phyloP scores from a whole-genome alignment of 2,113 vertebrate species.

The Lates calcarifer region DNA sequence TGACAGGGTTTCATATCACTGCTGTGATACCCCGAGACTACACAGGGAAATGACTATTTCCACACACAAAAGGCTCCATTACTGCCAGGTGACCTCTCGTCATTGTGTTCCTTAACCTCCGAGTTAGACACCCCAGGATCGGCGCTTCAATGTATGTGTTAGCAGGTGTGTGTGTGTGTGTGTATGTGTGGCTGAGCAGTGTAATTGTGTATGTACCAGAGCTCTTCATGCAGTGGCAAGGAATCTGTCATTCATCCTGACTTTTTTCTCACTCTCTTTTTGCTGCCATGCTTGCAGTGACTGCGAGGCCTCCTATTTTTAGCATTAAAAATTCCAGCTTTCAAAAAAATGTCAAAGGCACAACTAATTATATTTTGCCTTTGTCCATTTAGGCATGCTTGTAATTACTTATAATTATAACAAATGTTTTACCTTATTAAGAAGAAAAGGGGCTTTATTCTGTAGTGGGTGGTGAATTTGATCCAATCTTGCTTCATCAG shows the following conservation, averaged over 20 bases:
- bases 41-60: constrained; percentile 84
- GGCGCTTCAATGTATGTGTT: constrained; percentile 36
- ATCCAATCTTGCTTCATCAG: background rate
- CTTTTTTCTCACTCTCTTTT: constrained; percentile 32
- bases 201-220: constrained; percentile 55
- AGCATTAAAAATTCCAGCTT: constrained; percentile 38
- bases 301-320: constrained; percentile 53
- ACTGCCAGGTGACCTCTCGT: constrained; percentile 78
- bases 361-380: constrained; percentile 46
- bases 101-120: constrained; percentile 78
- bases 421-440: constrained; percentile 11
- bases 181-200: constrained; percentile 35
- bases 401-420: constrained; percentile 34
- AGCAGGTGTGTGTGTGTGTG: constrained; percentile 37
- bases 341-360: constrained; percentile 36
- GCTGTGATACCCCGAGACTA: constrained; percentile 75
- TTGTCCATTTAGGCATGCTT: constrained; percentile 13
- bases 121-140: constrained; percentile 66
- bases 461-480: background rate
- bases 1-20: constrained; percentile 77
- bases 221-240: constrained; percentile 44
- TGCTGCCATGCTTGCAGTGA: constrained; percentile 40
- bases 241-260: constrained; percentile 68
- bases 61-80: constrained; percentile 84
- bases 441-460: constrained; percentile 8